These are phyloP conservation scores for Griposia aprilina DNA, from an alignment of 2,888 invertebrate genomes.

Conservation along the genomic window DNA sequence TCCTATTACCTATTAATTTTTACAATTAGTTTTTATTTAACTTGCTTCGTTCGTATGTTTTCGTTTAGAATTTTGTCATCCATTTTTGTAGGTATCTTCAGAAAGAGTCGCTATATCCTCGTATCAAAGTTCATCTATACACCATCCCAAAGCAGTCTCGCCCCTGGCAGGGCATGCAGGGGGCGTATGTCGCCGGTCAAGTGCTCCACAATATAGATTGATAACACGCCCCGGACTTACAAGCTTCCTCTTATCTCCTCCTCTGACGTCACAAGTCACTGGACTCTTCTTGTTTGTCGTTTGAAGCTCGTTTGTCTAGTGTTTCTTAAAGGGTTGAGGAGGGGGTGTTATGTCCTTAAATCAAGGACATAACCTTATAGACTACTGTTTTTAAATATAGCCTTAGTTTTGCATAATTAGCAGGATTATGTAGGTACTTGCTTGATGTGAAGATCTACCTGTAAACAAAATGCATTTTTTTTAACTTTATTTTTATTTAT, in stretches of 20 bases:
- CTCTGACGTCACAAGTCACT: slow-evolving; percentile 47
- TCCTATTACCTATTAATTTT: not conserved
- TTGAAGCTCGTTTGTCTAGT: slow-evolving; percentile 28
- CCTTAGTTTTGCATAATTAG: not conserved
- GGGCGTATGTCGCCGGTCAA: slow-evolving; percentile 64
- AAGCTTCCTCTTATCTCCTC: slow-evolving; percentile 60
- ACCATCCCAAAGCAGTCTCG: slow-evolving; percentile 20
- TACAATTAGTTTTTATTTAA: not conserved
- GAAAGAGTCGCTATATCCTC: not conserved
- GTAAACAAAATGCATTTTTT: no score
- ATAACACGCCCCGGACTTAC: slow-evolving; percentile 65
- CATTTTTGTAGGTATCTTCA: not conserved
- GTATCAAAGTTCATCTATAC: slow-evolving; percentile 45
- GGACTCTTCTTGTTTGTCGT: slow-evolving; percentile 51
- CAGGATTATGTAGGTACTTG: not conserved
- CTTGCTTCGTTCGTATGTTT: not conserved
- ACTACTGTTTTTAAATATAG: not conserved
- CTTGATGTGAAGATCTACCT: not conserved
- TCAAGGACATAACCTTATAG: not conserved
- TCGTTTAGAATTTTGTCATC: not conserved
- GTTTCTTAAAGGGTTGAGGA: slow-evolving; percentile 25
- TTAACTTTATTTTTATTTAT: not conserved
- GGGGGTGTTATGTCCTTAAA: not conserved
- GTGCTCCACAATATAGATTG: slow-evolving; percentile 63
- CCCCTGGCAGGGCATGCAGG: slow-evolving; percentile 33